Evolutionary conservation across 2,888 invertebrate species (phyloP).

Genomic region (Xylophagus ater): DNA sequence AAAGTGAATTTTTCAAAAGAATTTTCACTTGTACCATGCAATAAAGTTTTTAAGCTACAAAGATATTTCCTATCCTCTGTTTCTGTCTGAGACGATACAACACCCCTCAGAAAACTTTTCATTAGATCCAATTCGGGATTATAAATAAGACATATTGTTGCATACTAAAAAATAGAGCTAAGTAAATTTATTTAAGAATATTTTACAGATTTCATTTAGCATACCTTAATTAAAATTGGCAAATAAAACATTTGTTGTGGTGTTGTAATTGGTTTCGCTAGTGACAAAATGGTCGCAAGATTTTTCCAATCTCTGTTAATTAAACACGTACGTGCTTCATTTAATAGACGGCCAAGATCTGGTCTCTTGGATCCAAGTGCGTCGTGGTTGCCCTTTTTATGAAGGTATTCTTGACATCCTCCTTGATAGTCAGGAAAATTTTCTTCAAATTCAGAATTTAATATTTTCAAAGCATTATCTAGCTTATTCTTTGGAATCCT

Average conservation of each 20-base stretch:
- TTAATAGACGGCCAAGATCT: not conserved
- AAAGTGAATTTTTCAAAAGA: too few species aligned
- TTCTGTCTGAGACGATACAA: constrained; percentile 2
- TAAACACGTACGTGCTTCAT: constrained; percentile 7
- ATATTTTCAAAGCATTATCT: constrained; percentile 1
- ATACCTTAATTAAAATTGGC: constrained; percentile 7
- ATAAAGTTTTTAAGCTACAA: too few species aligned
- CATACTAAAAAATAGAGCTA: constrained; percentile 9
- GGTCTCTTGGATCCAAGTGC: not conserved
- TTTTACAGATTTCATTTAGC: not conserved
- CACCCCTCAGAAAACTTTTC: constrained; percentile 4
- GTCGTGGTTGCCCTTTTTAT: not conserved
- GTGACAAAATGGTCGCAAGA: constrained; percentile 6
- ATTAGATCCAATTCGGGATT: not conserved
- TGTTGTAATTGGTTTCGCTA: not conserved
- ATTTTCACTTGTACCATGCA: too few species aligned
- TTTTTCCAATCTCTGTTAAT: constrained; percentile 10
- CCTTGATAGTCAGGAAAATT: not conserved
- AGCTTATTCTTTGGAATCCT: constrained; percentile 7
- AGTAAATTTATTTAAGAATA: not conserved
- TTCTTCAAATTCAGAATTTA: not conserved
- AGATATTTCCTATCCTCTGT: too few species aligned
- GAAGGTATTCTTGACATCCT: constrained; percentile 1
- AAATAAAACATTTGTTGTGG: not conserved
- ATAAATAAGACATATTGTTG: constrained; percentile 5